Evolutionary conservation across 2,797 vertebrate species (phyloP), one percentile per base, ranked within the genome.

Genomic region (Gallirallus australis): DNA sequence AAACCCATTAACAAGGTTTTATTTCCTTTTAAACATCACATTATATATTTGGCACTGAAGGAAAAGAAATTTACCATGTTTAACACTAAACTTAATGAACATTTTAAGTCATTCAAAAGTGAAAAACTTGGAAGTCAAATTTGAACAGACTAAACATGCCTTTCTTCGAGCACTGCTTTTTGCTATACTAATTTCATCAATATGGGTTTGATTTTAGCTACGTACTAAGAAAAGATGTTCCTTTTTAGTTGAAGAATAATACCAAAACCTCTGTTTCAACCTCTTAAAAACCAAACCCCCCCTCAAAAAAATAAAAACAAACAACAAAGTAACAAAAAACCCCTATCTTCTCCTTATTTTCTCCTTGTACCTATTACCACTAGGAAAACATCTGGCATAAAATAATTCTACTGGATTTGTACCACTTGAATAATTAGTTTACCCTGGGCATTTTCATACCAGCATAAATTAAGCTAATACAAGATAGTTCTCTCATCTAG

Each of bases 21-120:
- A 68, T 75, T 93, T 86, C 53, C 61, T 75, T 95, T 94, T 83
- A 88, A 92, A 82, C 72, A 84, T 42, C 54, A 81, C 6, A 12
- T 47, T 57, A 42, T 28, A 7, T 56, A 86, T 61, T 71, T 84
- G 57, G 40, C 61, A 92, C 33, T 69, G 72, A 90, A 87, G 56
- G 47, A 82, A 87, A 6, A 76, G 42, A 87, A 59, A 64, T 19
- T 39, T 76, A 59, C 84, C 4, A 1, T 72, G 61, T 23, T 86
- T 78, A 86, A 85, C 11, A 57, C 71, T 63, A 73, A 91, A 71
- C 20, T 39, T 65, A 69, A 91, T 72, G 50, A 95, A 76, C 53
- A 83, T 75, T 84, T 82, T 83, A 81, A 92, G 33, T 71, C 45
- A 84, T 35, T 90, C 61, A 53, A 60, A 94, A 85, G 68, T 18